A percentile compares a stretch with the other conserved stretches of the same genome.
Evolutionary conservation across 2,113 vertebrate species (phyloP).

Genomic region (Nannobrachium achirus): DNA sequence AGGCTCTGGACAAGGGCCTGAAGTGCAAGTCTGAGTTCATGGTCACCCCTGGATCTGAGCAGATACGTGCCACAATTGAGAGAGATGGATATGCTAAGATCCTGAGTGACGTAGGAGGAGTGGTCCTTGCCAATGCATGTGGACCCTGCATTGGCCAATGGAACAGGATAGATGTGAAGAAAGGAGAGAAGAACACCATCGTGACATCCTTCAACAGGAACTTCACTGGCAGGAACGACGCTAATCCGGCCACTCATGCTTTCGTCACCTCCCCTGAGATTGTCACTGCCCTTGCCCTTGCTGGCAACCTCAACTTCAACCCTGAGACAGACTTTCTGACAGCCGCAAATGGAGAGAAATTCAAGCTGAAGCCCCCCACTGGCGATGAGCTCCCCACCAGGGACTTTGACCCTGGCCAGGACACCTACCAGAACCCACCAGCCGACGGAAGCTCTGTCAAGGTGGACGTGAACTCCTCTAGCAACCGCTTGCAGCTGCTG

Average conservation of each 20-base stretch:
- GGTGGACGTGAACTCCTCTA: slow-evolving; percentile 89
- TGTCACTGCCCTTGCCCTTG: slow-evolving; percentile 91
- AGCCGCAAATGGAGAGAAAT: slow-evolving; percentile 89
- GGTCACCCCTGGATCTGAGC: slow-evolving; percentile 93
- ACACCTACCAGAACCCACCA: slow-evolving; percentile 94
- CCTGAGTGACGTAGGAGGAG: slow-evolving; percentile 88
- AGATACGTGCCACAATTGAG: slow-evolving; percentile 95
- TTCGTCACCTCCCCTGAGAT: slow-evolving; percentile 95
- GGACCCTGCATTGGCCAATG: slow-evolving; percentile 97
- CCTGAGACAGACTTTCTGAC: slow-evolving; percentile 91
- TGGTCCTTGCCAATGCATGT: slow-evolving; percentile 94
- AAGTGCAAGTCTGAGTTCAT: slow-evolving; percentile 94
- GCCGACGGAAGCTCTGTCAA: slow-evolving; percentile 76
- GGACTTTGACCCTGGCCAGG: slow-evolving; percentile 93
- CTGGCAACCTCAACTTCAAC: slow-evolving; percentile 91
- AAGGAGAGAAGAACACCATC: slow-evolving; percentile 96
- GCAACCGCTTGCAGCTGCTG: slow-evolving; percentile 92
- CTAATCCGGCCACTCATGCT: slow-evolving; percentile 90
- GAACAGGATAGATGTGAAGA: slow-evolving; percentile 96
- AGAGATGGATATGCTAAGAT: slow-evolving; percentile 90
- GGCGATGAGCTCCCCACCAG: slow-evolving; percentile 89
- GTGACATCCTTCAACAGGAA: slow-evolving; percentile 95
- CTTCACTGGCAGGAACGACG: slow-evolving; percentile 93
- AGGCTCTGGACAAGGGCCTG: slow-evolving; percentile 87
- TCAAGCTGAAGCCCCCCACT: slow-evolving; percentile 87